Base-by-base conservation (phyloP, 1,140 invertebrate genomes). In the Oscheius sp. region DNA sequence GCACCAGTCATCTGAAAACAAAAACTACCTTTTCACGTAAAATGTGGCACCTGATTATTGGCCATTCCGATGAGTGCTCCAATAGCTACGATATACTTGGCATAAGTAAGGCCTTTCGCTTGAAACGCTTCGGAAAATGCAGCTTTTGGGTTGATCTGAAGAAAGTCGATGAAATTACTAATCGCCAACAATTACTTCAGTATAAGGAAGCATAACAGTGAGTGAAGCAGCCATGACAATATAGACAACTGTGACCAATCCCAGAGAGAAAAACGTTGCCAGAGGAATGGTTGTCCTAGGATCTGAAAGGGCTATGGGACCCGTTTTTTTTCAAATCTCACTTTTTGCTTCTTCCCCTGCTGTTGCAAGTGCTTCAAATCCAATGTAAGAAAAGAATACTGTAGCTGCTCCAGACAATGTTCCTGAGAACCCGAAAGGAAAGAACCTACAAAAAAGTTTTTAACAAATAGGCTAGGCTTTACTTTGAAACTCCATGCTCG, bases 1-100 rank as follows among this genome's bases (percentile, higher is more conserved):
- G 95, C 92, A 1, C 91, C 90, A 15, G 93, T 93, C 2, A 69
- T 66, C 52, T 66, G n/a, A 13, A 67, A 70, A 69, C 23, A 15
- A 26, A 26, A 20, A 73, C 38, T 35, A 36, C 2, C n/a, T 15
- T 7, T 4, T 23, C 4, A 13, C 23, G 49, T 26, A 70, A 31
- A 3, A 38, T 34, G 10, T 28, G 29, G 10, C 36, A 95, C 72
- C 35, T 95, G 85, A 26, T 66, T 92, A 0, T 87, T 88, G 0
- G 91, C 93, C 91, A 95, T 93, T 4, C 92, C 93, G 82, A 91
- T 91, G 0, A 95, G 86, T 0, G 93, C 92, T 3, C 93, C 93
- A 1, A 94, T 87, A 0, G 91, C 91, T 2, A 95, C 92, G 0
- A 91, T 88, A 79, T 92, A 92, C 86, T 92, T 93, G 0, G 92